phyloP scores from a whole-genome alignment of 2,888 invertebrate species.

The Encarsia formosa region DNA sequence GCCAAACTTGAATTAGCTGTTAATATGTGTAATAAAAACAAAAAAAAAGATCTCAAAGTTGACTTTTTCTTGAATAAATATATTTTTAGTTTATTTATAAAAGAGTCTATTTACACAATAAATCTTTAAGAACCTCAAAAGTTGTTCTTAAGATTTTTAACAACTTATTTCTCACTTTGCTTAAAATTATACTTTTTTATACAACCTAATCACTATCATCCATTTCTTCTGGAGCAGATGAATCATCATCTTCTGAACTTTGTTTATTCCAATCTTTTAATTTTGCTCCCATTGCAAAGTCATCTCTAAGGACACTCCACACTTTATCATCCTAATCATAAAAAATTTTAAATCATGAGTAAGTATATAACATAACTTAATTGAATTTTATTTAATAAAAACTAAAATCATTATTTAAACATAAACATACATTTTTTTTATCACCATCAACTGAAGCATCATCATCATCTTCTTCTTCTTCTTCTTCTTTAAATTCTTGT shows the following conservation, averaged over 20 bases:
- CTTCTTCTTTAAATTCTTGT: constrained; percentile 50
- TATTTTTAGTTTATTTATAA: background rate
- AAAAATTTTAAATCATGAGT: too few species aligned
- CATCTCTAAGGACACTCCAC: constrained; percentile 65
- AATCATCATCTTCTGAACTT: constrained; percentile 51
- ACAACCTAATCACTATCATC: constrained; percentile 36
- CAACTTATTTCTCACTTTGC: background rate
- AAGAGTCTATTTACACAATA: background rate
- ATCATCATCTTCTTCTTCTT: constrained; percentile 40
- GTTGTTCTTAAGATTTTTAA: background rate
- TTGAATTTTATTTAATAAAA: too few species aligned
- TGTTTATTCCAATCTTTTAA: constrained; percentile 91
- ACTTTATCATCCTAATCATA: constrained; percentile 33
- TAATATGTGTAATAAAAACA: constrained; percentile 22
- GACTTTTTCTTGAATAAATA: background rate
- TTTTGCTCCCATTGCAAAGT: constrained; percentile 85
- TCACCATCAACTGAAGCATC: constrained; percentile 20
- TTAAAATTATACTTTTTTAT: background rate
- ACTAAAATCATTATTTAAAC: too few species aligned
- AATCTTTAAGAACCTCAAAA: background rate
- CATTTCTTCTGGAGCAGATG: constrained; percentile 38
- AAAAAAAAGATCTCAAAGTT: background rate
- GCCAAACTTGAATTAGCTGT: constrained; percentile 16
- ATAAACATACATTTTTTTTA: background rate
- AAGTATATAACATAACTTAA: too few species aligned